Conservation (phyloP, 2,888 invertebrate genomes). For the Neoscelio sp. region DNA sequence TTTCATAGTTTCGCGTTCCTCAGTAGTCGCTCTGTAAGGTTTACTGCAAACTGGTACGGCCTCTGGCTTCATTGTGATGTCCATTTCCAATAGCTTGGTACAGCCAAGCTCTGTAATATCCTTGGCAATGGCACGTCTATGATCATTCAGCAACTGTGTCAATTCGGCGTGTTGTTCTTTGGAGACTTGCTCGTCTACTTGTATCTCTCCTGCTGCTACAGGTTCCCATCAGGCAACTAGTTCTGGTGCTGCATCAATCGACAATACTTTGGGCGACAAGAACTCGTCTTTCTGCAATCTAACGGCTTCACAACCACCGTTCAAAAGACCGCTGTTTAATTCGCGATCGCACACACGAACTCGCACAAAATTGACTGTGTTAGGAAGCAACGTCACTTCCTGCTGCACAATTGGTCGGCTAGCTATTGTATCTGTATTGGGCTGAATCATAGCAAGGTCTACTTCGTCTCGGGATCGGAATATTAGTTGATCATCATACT, state of each 20-base stretch:
- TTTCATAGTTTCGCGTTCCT: no score
- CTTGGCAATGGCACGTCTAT: slow-evolving; percentile 2
- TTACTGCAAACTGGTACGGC: no score
- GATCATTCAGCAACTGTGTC: neutral
- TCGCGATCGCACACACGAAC: neutral
- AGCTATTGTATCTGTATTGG: neutral
- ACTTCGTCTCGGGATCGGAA: slow-evolving; percentile 24
- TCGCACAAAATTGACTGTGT: neutral
- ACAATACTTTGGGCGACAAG: neutral
- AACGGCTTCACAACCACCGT: neutral
- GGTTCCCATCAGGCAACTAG: neutral
- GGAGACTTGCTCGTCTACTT: neutral
- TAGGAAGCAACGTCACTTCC: neutral
- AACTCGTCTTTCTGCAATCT: neutral
- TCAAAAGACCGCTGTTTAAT: neutral
- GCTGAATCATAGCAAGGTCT: slow-evolving; percentile 3
- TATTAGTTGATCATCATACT: slow-evolving; percentile 13
- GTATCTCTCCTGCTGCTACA: neutral
- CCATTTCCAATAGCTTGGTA: no score
- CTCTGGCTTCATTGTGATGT: no score
- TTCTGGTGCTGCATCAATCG: slow-evolving; percentile 7
- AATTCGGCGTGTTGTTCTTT: neutral
- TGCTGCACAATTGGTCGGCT: neutral
- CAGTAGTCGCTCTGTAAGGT: no score
- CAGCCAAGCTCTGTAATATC: no score